A percentile compares a stretch with the other conserved stretches of the same genome.
phyloP scores from a whole-genome alignment of 2,888 invertebrate genomes.

The Drosophila cracens region DNA sequence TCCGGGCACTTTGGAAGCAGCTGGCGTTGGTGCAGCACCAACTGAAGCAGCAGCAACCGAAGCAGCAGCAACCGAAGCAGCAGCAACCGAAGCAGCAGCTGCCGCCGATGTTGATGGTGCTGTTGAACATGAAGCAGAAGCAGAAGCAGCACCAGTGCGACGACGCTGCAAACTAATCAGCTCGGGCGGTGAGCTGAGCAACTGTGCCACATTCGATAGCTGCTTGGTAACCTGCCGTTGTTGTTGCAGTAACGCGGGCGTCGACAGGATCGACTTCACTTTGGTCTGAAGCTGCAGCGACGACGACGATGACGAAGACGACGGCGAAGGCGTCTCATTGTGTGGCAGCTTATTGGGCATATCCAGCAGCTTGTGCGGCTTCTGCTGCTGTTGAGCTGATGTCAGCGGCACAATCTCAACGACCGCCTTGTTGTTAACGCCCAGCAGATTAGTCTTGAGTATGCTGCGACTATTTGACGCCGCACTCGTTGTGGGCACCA shows the following conservation, averaged over 20 bases:
- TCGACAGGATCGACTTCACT: background rate
- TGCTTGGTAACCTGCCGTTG: conserved; percentile 12
- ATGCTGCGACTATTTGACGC: conserved; percentile 82
- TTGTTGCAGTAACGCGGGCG: conserved; percentile 22
- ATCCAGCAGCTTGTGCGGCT: conserved; percentile 83
- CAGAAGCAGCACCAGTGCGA: conserved; percentile 71
- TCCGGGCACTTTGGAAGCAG: background rate
- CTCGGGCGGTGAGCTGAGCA: conserved; percentile 86
- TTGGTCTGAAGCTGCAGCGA: background rate
- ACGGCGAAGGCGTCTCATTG: background rate
- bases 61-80: background rate
- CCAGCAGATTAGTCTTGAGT: conserved; percentile 82
- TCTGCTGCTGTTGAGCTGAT: conserved; percentile 58
- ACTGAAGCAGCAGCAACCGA: background rate
- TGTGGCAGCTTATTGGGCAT: conserved; percentile 78
- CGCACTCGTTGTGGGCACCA: conserved; percentile 39
- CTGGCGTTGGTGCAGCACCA: background rate
- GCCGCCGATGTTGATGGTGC: conserved; percentile 4
- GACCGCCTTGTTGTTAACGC: conserved; percentile 76
- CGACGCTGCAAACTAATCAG: conserved; percentile 87
- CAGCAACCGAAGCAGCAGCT: background rate
- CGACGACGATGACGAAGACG: background rate
- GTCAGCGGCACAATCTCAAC: conserved; percentile 83
- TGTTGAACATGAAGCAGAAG: background rate
- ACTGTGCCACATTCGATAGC: conserved; percentile 47